Percentiles rank a stretch among this genome's conserved stretches.
phyloP scores from a whole-genome alignment of 2,888 invertebrate species.

The Temnothorax rugatulus region DNA sequence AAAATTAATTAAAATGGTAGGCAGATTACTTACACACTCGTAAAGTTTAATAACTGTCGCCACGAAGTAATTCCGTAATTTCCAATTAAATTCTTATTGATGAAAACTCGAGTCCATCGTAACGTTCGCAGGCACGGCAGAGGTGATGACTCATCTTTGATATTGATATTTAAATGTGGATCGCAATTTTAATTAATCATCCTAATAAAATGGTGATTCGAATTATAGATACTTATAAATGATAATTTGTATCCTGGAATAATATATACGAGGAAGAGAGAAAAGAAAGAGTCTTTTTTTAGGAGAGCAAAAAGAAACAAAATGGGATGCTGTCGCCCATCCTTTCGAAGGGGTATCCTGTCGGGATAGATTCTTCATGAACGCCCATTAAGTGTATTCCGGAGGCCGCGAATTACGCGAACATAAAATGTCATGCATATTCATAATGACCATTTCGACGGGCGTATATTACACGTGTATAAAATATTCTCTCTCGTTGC shows the following conservation, averaged over 20 bases:
- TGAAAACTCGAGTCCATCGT: neutral
- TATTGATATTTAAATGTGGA: slow-evolving; percentile 28
- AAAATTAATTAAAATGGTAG: slow-evolving; percentile 18
- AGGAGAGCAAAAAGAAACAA: neutral
- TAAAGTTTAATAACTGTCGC: slow-evolving; percentile 32
- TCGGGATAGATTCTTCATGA: slow-evolving; percentile 27
- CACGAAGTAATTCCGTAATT: slow-evolving; percentile 21
- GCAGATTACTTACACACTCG: neutral
- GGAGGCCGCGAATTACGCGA: slow-evolving; percentile 37
- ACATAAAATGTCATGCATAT: slow-evolving; percentile 42
- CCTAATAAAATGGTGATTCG: neutral
- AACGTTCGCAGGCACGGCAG: neutral
- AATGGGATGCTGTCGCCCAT: neutral
- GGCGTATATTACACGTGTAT: slow-evolving; percentile 4
- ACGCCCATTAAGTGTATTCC: slow-evolving; percentile 11
- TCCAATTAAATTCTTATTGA: slow-evolving; percentile 27
- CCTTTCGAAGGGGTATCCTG: neutral
- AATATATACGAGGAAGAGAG: neutral
- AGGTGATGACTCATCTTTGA: neutral
- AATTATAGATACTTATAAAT: slow-evolving; percentile 20
- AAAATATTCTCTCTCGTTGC: neutral
- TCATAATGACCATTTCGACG: slow-evolving; percentile 12
- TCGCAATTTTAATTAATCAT: slow-evolving; percentile 18
- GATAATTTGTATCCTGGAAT: neutral
- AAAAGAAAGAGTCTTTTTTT: neutral